These are phyloP conservation scores for Tetranychus cinnabarinus DNA, from an alignment of 1,140 invertebrate species.

Conservation along the genomic window DNA sequence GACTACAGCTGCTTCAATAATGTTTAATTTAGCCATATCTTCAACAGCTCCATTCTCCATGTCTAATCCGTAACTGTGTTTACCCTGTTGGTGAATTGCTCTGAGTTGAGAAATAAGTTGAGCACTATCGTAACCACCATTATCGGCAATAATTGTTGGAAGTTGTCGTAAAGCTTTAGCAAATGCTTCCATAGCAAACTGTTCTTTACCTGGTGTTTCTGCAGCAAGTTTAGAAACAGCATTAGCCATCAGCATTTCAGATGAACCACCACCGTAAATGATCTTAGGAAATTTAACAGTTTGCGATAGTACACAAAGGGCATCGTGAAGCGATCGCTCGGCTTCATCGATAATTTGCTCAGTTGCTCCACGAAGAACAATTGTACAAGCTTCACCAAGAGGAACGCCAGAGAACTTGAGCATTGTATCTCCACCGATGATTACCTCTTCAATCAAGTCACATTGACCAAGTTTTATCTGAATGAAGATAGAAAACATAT, in stretches of 20 bases:
- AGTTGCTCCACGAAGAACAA: constrained; percentile 92
- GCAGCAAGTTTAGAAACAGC: constrained; percentile 60
- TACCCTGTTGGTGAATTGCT: constrained; percentile 59
- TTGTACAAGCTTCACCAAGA: constrained; percentile 84
- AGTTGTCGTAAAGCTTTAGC: constrained; percentile 52
- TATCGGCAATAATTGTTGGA: constrained; percentile 89
- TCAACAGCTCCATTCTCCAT: constrained; percentile 20
- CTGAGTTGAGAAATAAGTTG: constrained; percentile 71
- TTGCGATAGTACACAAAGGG: constrained; percentile 82
- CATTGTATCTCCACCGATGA: constrained; percentile 93
- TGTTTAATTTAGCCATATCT: constrained; percentile 37
- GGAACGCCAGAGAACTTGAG: constrained; percentile 84
- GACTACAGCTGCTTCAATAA: constrained; percentile 89
- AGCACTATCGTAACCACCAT: constrained; percentile 92
- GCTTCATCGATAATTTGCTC: constrained; percentile 98
- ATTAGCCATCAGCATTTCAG: constrained; percentile 88
- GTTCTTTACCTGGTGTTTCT: constrained; percentile 85
- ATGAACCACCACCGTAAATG: constrained; percentile 73
- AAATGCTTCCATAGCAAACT: constrained; percentile 90
- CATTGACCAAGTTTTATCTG: constrained; percentile 73
- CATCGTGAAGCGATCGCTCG: constrained; percentile 90
- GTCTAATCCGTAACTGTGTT: constrained; percentile 48
- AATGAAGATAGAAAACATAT: not conserved
- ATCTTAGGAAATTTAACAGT: constrained; percentile 79
- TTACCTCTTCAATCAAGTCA: constrained; percentile 85